Evolutionary conservation across 1,140 invertebrate species (phyloP).

Genomic region (Zaprionus capensis): DNA sequence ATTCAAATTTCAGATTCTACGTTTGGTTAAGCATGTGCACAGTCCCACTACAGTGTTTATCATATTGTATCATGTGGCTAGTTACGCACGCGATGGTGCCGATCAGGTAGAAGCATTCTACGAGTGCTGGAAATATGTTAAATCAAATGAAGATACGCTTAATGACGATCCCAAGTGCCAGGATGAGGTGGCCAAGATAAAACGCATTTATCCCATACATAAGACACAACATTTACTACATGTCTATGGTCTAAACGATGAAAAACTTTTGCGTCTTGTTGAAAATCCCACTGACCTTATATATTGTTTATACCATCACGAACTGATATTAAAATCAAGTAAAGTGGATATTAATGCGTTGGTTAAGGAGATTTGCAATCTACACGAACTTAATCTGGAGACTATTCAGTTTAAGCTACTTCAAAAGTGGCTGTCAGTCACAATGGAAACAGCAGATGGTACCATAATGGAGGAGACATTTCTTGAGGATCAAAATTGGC

Average conservation of each 20-base stretch:
- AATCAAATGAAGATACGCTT: constrained; percentile 79
- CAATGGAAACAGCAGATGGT: constrained; percentile 59
- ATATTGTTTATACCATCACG: constrained; percentile 85
- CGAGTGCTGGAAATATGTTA: constrained; percentile 86
- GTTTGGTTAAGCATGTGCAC: constrained; percentile 65
- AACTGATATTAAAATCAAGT: constrained; percentile 85
- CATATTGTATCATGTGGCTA: constrained; percentile 77
- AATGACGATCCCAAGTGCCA: constrained; percentile 84
- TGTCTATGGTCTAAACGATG: constrained; percentile 86
- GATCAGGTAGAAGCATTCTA: constrained; percentile 87
- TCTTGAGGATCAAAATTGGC: constrained; percentile 69
- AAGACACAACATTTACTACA: constrained; percentile 86
- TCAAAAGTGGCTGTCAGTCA: constrained; percentile 79
- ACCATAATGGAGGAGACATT: constrained; percentile 77
- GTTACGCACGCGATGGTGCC: constrained; percentile 84
- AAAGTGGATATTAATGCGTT: constrained; percentile 86
- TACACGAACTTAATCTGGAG: constrained; percentile 67
- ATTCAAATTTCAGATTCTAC: constrained; percentile 53
- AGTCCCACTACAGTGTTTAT: constrained; percentile 69
- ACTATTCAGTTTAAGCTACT: constrained; percentile 71
- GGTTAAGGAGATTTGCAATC: constrained; percentile 86
- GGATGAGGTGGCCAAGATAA: constrained; percentile 85
- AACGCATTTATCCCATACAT: constrained; percentile 85
- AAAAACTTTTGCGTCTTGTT: constrained; percentile 85
- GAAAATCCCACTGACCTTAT: constrained; percentile 86